These are phyloP conservation scores for Pseudorasbora parva DNA, from an alignment of 2,113 vertebrate genomes.

Conservation along the genomic window DNA sequence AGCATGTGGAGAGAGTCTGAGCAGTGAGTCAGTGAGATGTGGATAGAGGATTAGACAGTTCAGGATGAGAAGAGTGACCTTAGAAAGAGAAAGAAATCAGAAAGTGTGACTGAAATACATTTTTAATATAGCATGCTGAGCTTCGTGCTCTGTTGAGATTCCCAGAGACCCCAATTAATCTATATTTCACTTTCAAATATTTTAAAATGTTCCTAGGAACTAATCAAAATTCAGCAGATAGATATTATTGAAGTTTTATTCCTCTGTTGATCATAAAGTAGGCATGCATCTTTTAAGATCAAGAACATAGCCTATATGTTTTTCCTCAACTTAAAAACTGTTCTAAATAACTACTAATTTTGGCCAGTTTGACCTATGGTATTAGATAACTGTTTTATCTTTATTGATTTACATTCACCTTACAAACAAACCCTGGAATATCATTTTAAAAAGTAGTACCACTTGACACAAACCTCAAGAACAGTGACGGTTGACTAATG, in stretches of 20 bases:
- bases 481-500: no score
- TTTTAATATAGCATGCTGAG: background rate
- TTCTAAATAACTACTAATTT: no score
- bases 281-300: background rate
- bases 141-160: background rate
- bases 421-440: no score
- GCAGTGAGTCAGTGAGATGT: background rate
- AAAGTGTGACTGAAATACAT: constrained; percentile 13
- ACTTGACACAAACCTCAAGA: no score
- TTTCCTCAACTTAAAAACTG: background rate
- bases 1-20: constrained; percentile 16
- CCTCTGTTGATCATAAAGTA: background rate
- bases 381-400: no score
- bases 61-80: constrained; percentile 3
- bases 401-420: no score
- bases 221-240: constrained; percentile 6
- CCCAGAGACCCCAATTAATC: constrained; percentile 10
- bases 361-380: no score
- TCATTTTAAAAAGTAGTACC: no score
- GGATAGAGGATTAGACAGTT: constrained; percentile 5
- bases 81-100: constrained; percentile 12
- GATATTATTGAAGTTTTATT: background rate
- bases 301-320: background rate
- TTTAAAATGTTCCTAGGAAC: background rate
- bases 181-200: background rate